Base-by-base conservation (phyloP, 64 coral and sea anemone genomes). In the Pocillopora damicornis region DNA sequence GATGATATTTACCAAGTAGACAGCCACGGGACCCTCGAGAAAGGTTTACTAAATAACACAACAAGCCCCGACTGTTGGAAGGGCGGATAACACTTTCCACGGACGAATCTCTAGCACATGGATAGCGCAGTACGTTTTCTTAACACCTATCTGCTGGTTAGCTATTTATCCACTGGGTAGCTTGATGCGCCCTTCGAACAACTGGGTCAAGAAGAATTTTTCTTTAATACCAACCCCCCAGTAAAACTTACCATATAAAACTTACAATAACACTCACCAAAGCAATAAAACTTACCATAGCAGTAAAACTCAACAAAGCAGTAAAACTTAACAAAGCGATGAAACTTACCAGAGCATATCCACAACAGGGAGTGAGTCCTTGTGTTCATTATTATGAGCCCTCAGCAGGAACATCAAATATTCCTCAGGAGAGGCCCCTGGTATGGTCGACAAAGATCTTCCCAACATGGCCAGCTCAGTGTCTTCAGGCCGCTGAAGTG, bases 381-480 rank as follows among this genome's bases (percentile, higher is more conserved):
- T 93, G 63, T 96, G 91, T 59, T 96, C 94, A 16, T 89, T 77
- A 23, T 78, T 96, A 73, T 96, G 91, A 6, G 94, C 79, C n/a
- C 94, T 88, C 16, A 96, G 79, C 8, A 96, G 64, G 73, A 93
- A 96, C 94, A 96, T 96, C 5, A 96, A 17, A 65, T 96, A 96
- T 35, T 96, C 94, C 15, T 96, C 94, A 26, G 94, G 94, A 78
- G 94, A 89, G 35, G 94, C 91, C 76, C 94, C 91, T 16, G 94
- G 83, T 0, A 82, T 81, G 14, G 82, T 90, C 38, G 68, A 76
- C 35, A 86, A 22, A 35, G 91, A 86, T 22, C 94, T 88, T 7
- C 91, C 77, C 15, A 90, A 62, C 58, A 88, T 76, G 7, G 90
- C 64, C 9, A 93, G 22, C 13, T 96, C 94, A 14, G 91, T 67